Percentiles rank a stretch among this genome's conserved stretches.
These are phyloP conservation scores for Drosophila anomelani DNA, from an alignment of 2,888 invertebrate genomes.

Conservation along the genomic window DNA sequence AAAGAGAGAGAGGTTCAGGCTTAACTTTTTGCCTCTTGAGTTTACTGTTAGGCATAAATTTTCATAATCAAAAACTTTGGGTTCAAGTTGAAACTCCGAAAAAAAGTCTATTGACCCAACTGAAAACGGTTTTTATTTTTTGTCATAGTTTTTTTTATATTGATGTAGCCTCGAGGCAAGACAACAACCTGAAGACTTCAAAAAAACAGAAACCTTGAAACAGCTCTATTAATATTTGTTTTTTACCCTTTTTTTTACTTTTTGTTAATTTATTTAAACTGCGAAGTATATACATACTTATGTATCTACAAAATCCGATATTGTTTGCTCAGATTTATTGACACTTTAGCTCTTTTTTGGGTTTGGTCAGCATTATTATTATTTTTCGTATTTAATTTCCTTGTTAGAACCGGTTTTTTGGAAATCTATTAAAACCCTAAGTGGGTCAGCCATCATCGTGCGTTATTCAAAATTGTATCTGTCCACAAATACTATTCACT, in stretches of 20 bases:
- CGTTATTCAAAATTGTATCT: constrained; percentile 23
- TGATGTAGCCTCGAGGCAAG: constrained; percentile 26
- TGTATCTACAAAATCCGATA: constrained; percentile 27
- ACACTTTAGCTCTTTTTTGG: constrained; percentile 51
- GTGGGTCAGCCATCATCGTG: constrained; percentile 42
- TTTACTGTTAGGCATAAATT: constrained; percentile 44
- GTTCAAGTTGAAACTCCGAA: constrained; percentile 5
- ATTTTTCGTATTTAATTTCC: constrained; percentile 40
- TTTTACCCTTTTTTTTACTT: constrained; percentile 49
- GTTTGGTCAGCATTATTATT: constrained; percentile 43
- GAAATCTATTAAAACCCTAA: constrained; percentile 39
- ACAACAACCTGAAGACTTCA: constrained; percentile 13
- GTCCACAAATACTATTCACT: constrained; percentile 43
- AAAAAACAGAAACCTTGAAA: constrained; percentile 37
- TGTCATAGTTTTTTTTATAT: not conserved
- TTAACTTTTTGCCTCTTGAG: constrained; percentile 3
- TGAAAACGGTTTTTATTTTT: constrained; percentile 40
- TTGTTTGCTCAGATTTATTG: constrained; percentile 66
- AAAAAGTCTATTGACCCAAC: constrained; percentile 61
- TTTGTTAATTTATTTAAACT: constrained; percentile 47
- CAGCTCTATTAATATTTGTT: constrained; percentile 70
- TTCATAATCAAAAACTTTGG: constrained; percentile 23
- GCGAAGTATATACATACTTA: not conserved
- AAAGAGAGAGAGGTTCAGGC: constrained; percentile 4
- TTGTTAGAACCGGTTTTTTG: constrained; percentile 42